Base-by-base conservation (phyloP, 1,140 invertebrate genomes). In the Drosophila orena region DNA sequence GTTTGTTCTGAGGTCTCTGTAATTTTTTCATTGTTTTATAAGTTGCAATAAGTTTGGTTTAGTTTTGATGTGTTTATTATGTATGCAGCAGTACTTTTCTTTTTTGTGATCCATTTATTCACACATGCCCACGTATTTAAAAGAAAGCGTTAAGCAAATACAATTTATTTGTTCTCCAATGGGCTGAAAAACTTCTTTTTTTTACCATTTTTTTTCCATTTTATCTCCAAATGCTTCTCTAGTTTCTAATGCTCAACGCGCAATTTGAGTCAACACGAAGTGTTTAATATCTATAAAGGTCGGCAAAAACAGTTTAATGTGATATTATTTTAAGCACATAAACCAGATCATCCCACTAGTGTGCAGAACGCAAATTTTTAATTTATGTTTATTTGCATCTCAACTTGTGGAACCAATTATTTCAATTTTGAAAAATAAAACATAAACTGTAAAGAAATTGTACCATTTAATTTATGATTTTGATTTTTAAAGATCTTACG, bases 301-400 rank as follows among this genome's bases (percentile, higher is more conserved):
- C 59, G 43, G 42, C 35, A n/a, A 72, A 73, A 88, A 71, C 53
- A 74, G 81, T 76, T 90, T 86, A 66, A 79, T 90, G 88, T 90
- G 88, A 90, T 90, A 90, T 90, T 86, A 90, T 90, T 80, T 90
- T 90, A 90, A 90, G 88, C 81, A 80, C 70, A 74, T 69, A 61
- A 42, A 44, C 44, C 55, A 55, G 35, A 49, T 71, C 38, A 59
- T 46, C 44, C 52, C 30, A 54, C 42, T 52, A 50, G 24, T 17
- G 27, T n/a, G 17, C 4, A 15, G 14, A 38, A 14, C 34, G 27
- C 56, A 20, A 43, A 47, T 47, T 46, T 47, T 50, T 15, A 24
- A 17, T 65, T 68, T 52, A 52, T 49, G 38, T 55, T 57, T 8
- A 37, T 79, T 79, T 71, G 49, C 60, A 52, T 65, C 34, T 59